Evolutionary conservation across 2,797 vertebrate genomes (phyloP).

Genomic region (Sardinella longiceps): DNA sequence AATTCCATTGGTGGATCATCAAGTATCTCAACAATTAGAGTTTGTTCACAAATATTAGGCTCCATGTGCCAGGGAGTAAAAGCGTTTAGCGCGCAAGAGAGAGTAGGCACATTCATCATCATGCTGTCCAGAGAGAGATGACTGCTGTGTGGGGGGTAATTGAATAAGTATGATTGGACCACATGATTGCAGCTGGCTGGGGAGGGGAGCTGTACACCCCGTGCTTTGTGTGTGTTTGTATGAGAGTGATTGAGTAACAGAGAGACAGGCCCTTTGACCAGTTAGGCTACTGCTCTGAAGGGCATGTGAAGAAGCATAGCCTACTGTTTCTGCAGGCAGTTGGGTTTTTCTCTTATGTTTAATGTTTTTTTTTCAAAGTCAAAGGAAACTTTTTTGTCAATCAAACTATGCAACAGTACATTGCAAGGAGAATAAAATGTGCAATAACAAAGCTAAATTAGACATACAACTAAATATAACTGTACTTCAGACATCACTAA

Average conservation of each 20-base stretch:
- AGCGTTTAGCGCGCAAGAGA: background rate
- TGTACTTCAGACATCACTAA: no score
- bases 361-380: no score
- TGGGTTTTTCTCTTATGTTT: background rate
- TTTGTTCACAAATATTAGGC: background rate
- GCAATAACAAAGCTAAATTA: no score
- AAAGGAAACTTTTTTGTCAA: no score
- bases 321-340: background rate
- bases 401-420: no score
- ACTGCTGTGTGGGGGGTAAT: background rate
- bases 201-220: background rate
- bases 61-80: background rate
- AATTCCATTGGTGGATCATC: background rate
- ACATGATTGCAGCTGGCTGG: conserved; percentile 17
- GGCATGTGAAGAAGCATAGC: background rate
- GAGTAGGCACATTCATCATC: background rate
- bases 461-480: no score
- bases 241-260: background rate
- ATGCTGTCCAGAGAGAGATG: background rate
- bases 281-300: background rate
- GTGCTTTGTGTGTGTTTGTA: background rate
- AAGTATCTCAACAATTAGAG: background rate
- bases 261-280: conserved; percentile 7
- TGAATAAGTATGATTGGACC: conserved; percentile 10
- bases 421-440: no score